A percentile compares a stretch with the other conserved stretches of the same genome.
Evolutionary conservation across 2,797 vertebrate species (phyloP).

Genomic region (Gephyroberyx darwinii): DNA sequence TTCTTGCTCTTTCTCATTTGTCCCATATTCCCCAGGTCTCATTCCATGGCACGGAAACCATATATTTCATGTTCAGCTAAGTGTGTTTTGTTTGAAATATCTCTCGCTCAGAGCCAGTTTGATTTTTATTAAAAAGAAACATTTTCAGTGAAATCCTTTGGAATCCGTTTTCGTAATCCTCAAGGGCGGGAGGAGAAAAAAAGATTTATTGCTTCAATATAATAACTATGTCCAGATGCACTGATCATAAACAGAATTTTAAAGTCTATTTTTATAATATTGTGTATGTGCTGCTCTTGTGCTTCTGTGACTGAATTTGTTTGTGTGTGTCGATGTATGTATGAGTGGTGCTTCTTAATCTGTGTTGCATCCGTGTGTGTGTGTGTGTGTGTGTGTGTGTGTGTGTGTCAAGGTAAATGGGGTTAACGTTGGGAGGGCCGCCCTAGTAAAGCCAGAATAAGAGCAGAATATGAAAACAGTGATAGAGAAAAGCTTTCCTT

Average conservation of each 20-base stretch:
- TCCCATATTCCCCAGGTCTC: conserved; percentile 68
- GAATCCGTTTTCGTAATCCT: conserved; percentile 65
- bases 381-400: conserved; percentile 21
- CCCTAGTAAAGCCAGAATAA: conserved; percentile 11
- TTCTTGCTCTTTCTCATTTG: conserved; percentile 54
- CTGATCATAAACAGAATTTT: conserved; percentile 56
- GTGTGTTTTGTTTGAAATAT: conserved; percentile 71
- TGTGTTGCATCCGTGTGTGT: conserved; percentile 1
- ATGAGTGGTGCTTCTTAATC: conserved; percentile 26
- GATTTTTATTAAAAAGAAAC: conserved; percentile 73
- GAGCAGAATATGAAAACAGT: conserved; percentile 29
- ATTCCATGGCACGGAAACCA: conserved; percentile 60
- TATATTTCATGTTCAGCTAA: conserved; percentile 61
- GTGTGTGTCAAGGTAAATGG: conserved; percentile 2
- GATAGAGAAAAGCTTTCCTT: conserved; percentile 35
- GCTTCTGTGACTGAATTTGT: conserved; percentile 41
- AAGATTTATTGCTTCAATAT: conserved; percentile 66
- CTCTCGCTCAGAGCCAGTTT: conserved; percentile 53
- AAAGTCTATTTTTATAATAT: conserved; percentile 60
- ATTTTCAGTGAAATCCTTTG: conserved; percentile 64
- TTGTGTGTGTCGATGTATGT: conserved; percentile 39
- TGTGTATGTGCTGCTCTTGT: conserved; percentile 13
- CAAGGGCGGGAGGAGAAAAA: conserved; percentile 45
- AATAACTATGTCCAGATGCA: conserved; percentile 70
- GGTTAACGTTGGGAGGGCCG: conserved; percentile 9